These are phyloP conservation scores for Tachuris rubrigastra DNA, from an alignment of 2,113 vertebrate genomes.

Conservation along the genomic window DNA sequence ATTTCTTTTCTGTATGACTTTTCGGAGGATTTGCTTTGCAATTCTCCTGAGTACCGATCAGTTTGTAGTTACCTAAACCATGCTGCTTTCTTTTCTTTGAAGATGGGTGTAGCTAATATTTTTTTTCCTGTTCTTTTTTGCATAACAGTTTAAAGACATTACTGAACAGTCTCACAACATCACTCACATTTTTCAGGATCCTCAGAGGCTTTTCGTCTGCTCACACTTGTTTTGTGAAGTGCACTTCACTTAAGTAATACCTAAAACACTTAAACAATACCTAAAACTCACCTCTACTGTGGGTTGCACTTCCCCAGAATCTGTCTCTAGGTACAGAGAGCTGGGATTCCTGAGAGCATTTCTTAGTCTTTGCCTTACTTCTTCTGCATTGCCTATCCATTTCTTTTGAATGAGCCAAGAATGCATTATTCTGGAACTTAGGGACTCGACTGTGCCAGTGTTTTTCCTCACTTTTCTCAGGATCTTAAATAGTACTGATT, in stretches of 20 bases:
- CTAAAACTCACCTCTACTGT: background rate
- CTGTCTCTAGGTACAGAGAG: background rate
- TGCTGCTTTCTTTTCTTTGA: background rate
- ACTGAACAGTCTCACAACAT: background rate
- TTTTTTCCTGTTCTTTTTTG: background rate
- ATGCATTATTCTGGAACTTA: background rate
- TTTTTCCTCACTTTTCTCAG: background rate
- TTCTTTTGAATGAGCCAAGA: background rate
- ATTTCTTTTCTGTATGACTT: background rate
- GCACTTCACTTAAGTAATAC: background rate
- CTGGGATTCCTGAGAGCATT: background rate
- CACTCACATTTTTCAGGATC: background rate
- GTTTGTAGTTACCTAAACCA: background rate
- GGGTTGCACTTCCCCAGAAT: background rate
- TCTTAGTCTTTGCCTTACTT: background rate
- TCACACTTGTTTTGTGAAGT: background rate
- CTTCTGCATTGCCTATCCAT: accelerated
- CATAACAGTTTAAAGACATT: background rate
- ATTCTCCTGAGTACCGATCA: background rate
- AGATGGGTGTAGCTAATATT: accelerated
- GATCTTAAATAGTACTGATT: background rate
- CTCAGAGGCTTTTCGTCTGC: background rate
- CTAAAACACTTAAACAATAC: background rate
- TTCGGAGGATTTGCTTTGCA: background rate
- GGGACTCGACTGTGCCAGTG: accelerated